phyloP scores from a whole-genome alignment of 2,113 vertebrate genomes.

The Phalacrocorax carbo region DNA sequence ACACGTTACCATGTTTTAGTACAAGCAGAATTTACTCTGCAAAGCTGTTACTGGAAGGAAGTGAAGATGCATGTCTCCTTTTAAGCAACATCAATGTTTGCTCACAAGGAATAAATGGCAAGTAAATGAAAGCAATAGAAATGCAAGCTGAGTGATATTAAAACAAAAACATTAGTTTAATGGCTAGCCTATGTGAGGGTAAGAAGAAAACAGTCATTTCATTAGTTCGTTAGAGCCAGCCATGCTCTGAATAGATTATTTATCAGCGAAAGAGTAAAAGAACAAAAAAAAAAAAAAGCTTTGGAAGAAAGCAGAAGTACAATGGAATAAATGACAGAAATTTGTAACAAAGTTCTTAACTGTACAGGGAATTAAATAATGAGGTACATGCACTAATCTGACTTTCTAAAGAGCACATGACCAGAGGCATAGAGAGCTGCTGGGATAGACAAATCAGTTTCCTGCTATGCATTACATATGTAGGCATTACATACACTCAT shows the following conservation, averaged over 20 bases:
- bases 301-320: neutral
- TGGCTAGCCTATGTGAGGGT: neutral
- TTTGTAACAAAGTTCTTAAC: neutral
- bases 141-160: neutral
- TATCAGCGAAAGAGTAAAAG: neutral
- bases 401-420: neutral
- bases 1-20: neutral
- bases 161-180: neutral
- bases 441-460: neutral
- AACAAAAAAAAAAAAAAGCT: neutral
- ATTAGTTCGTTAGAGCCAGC: neutral
- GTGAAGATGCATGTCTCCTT: neutral
- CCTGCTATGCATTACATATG: neutral
- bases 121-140: neutral
- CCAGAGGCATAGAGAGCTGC: neutral
- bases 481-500: neutral
- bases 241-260: neutral
- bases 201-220: neutral
- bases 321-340: neutral
- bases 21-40: neutral
- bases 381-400: neutral
- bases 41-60: neutral
- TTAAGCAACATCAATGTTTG: neutral
- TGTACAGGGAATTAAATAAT: neutral
- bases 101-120: neutral